A percentile compares a stretch with the other conserved stretches of the same genome.
These are phyloP conservation scores for Symphodus melops DNA, from an alignment of 2,113 vertebrate genomes.

Conservation along the genomic window DNA sequence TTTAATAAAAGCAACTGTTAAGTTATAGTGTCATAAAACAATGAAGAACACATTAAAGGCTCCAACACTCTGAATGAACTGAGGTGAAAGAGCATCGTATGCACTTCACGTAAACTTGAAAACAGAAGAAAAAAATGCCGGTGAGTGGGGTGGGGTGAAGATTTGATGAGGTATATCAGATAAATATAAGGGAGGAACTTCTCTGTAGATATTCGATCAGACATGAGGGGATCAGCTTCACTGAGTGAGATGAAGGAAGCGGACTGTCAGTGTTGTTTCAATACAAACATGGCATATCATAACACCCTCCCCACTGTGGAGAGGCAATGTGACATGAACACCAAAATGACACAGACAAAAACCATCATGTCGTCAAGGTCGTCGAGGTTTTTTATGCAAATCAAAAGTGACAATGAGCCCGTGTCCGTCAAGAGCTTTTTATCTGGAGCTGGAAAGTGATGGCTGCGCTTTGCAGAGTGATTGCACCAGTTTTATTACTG, in stretches of 20 bases:
- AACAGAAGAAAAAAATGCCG: constrained; percentile 39
- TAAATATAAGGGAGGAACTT: constrained; percentile 30
- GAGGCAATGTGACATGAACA: too few relatives aligned
- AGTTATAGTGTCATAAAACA: constrained; percentile 70
- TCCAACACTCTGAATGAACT: constrained; percentile 61
- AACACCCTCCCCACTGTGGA: too few relatives aligned
- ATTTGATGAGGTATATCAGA: constrained; percentile 56
- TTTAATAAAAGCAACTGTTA: constrained; percentile 72
- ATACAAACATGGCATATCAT: not conserved
- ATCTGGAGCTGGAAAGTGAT: too few relatives aligned
- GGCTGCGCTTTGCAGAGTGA: too few relatives aligned
- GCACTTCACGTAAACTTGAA: constrained; percentile 61
- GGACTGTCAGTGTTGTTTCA: not conserved
- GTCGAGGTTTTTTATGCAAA: too few relatives aligned
- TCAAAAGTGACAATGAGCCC: too few relatives aligned
- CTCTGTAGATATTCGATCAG: constrained; percentile 22
- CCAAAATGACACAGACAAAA: too few relatives aligned
- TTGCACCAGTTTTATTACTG: too few relatives aligned
- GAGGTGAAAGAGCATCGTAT: constrained; percentile 64
- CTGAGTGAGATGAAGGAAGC: not conserved
- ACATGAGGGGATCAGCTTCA: not conserved
- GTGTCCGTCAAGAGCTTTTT: too few relatives aligned
- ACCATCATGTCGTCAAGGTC: too few relatives aligned
- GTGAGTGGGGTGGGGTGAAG: constrained; percentile 59
- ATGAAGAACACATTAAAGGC: constrained; percentile 61